Evolutionary conservation across 1,140 invertebrate species (phyloP), one percentile per base, ranked within the genome.

Genomic region (Wasmannia auropunctata): DNA sequence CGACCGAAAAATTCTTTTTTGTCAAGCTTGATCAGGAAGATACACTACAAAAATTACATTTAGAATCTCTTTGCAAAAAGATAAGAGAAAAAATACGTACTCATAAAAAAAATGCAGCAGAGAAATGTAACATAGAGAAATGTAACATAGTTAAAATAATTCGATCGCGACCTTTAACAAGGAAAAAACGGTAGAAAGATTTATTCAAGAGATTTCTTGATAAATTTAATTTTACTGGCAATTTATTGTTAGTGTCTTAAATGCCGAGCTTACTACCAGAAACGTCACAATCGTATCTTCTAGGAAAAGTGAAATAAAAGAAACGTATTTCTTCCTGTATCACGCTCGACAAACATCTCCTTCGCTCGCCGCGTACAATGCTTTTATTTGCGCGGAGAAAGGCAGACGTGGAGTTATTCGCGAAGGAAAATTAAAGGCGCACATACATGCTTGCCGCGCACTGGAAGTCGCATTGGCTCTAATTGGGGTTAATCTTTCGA

Each of bases 401-500:
- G 86, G 54, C 67, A 25, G 60, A 46, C 43, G 49, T 6, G 22
- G 14, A 60, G 40, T 46, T 75, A 19, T 54, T 72, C 46, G 63
- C 37, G 19, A 37, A 74, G 67, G 60, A 88, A 87, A 89, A 22
- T 60, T 69, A 77, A 80, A 89, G 25, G 8, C 40, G 43, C 58
- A 22, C 31, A 40, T n/a, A 54, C 34, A 8, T 63, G 14, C 22
- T 8, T 7, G n/a, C n/a, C n/a, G n/a, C 10, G 43, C 46, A 43
- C 56, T 70, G 77, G 67, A 76, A 86, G 74, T 86, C 25, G 0
- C 46, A 49, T 72, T 31, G 79, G n/a, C 37, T 43, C 19, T 87
- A 90, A 90, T 90, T 79, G 88, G 28, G 85, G 87, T 90, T 86
- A 90, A 90, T 89, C 87, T 87, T 81, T 25, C 60, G 31, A 87